phyloP scores from a whole-genome alignment of 2,113 vertebrate genomes.

The Indri indri region DNA sequence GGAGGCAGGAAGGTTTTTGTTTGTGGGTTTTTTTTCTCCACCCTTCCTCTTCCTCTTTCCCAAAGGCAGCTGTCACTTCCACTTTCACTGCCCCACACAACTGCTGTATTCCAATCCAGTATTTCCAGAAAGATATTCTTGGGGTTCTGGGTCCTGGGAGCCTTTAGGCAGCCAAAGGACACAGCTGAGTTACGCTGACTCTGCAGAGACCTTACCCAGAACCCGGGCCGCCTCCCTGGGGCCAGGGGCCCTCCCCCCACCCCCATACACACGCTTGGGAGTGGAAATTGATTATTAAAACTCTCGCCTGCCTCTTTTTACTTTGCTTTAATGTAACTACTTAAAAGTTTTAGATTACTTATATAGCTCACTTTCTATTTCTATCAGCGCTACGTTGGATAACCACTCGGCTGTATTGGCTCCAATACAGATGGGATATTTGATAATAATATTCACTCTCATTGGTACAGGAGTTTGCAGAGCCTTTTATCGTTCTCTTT shows the following conservation, averaged over 20 bases:
- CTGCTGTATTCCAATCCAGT: not conserved
- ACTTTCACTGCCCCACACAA: not conserved
- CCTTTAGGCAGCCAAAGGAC: not conserved
- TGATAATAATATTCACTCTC: not conserved
- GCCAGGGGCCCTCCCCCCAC: not conserved
- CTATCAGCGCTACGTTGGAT: not conserved
- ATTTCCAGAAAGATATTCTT: not conserved
- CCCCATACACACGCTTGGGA: not conserved
- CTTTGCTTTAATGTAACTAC: not conserved
- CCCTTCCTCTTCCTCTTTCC: not conserved
- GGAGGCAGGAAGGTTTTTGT: not conserved
- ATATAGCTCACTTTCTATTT: not conserved
- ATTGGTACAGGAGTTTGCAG: not conserved
- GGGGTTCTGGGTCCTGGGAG: not conserved
- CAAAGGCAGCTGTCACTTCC: conserved; percentile 1
- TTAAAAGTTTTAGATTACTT: not conserved
- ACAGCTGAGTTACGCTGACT: not conserved
- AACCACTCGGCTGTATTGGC: not conserved
- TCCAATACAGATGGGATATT: not conserved
- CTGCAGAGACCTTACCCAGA: not conserved
- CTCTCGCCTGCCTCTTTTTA: not conserved
- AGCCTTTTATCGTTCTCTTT: not conserved
- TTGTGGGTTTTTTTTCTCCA: not conserved
- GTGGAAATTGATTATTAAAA: not conserved
- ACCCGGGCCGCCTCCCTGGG: not conserved